Evolutionary conservation across 1,140 invertebrate genomes (phyloP), one percentile per base, ranked within the genome.

Genomic region (Tetramorium simillimum): DNA sequence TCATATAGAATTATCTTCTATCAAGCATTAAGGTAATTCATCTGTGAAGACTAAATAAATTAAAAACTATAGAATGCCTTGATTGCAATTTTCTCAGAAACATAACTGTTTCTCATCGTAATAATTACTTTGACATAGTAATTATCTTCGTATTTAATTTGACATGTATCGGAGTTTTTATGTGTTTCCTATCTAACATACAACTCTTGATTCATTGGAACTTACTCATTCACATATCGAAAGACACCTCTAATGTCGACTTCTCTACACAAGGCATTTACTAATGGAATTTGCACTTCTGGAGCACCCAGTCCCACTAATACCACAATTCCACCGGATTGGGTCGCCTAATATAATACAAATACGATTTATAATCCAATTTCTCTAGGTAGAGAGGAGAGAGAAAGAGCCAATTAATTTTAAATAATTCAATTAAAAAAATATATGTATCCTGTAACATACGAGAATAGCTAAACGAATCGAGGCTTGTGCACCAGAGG

Each of bases 191-290:
- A 37, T 69, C 53, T 67, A 40, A 69, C 14, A 4, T 49, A 9
- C 14, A 49, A 78, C 9, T 1, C 10, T 53, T 51, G 9, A 51
- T 9, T 81, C 40, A 53, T 67, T 53, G 0, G 4, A 60, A 75
- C 96, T 95, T 95, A 98, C 97, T 98, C 98, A 95, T 99, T 99
- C 62, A 96, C 97, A 93, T 99, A 99, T 95, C 99, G 96, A 95
- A 99, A 99, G 40, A 98, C 97, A 65, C 99, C 99, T 92, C 97
- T 96, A 80, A 99, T 98, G 93, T 99, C 98, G 7, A 99, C 97
- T 96, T 99, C 99, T 84, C 97, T 95, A 0, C 97, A 95, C 16
- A 98, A 94, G 2, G 98, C 98, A 93, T 97, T 97, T 1, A 98
- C 96, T 72, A 99, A 94, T 6, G 99, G 98, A 56, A 99, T 85